phyloP scores from a whole-genome alignment of 1,140 invertebrate genomes.

The Drosophila mojavensis region DNA sequence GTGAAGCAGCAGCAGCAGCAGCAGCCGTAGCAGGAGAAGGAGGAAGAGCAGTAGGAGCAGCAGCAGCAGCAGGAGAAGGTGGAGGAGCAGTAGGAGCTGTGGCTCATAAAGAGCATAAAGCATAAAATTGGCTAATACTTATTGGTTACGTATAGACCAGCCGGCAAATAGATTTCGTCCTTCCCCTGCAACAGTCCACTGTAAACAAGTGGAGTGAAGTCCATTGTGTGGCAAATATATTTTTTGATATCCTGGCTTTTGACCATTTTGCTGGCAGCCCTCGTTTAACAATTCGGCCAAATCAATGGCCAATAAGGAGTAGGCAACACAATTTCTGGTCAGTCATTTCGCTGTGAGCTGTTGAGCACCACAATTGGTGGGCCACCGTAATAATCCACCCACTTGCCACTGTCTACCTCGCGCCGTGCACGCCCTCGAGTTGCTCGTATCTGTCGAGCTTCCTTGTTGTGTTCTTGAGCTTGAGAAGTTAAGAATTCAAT shows the following conservation, averaged over 20 bases:
- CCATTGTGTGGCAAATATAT: conserved; percentile 28
- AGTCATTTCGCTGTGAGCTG: conserved; percentile 65
- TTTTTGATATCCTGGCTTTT: conserved; percentile 10
- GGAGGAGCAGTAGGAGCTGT: conserved; percentile 18
- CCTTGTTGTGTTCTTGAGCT: conserved; percentile 69
- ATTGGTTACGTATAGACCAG: conserved; percentile 15
- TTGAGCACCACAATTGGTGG: conserved; percentile 66
- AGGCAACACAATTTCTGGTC: conserved; percentile 76
- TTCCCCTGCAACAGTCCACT: not conserved
- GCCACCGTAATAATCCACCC: not conserved
- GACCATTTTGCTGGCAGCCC: conserved; percentile 11
- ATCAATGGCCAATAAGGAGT: conserved; percentile 77
- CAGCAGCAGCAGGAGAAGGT: conserved; percentile 5
- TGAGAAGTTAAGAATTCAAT: conserved; percentile 82
- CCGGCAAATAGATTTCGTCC: not conserved
- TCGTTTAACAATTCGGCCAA: conserved; percentile 56
- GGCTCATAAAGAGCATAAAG: conserved; percentile 76
- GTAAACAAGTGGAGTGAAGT: conserved; percentile 12
- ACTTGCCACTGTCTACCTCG: conserved; percentile 72
- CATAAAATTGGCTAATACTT: conserved; percentile 79
- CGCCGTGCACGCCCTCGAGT: conserved; percentile 64
- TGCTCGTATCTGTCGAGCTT: conserved; percentile 49
- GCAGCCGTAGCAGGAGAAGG: conserved; percentile 8
- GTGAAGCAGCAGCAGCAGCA: conserved; percentile 15
- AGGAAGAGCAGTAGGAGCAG: too few species aligned